Evolutionary conservation across 2,797 vertebrate species (phyloP).

Genomic region (Amblyraja radiata): DNA sequence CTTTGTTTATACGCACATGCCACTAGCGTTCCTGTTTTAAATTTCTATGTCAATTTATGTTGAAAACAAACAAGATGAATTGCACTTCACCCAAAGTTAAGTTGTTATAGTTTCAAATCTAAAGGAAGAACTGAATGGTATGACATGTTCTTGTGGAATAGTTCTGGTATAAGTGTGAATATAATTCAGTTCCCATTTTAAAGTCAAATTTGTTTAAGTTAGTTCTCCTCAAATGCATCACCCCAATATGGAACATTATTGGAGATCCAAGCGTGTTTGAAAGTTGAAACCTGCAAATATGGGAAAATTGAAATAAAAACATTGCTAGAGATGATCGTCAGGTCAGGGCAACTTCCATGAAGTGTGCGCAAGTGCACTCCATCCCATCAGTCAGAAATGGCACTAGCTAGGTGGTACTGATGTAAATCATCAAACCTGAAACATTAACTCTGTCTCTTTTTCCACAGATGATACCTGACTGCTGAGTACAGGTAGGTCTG

Average conservation of each 20-base stretch:
- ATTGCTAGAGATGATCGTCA: too few relatives aligned
- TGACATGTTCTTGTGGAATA: background rate
- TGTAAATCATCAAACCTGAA: too few relatives aligned
- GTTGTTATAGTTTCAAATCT: background rate
- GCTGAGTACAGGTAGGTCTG: too few relatives aligned
- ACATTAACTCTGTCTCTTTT: too few relatives aligned
- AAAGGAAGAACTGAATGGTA: background rate
- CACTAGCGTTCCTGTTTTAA: background rate
- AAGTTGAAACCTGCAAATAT: too few relatives aligned
- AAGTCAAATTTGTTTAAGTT: background rate
- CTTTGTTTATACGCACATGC: background rate
- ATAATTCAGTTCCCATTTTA: background rate
- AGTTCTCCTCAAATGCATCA: background rate
- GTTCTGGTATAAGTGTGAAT: background rate
- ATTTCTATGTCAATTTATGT: background rate
- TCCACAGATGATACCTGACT: too few relatives aligned
- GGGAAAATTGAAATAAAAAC: too few relatives aligned
- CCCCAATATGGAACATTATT: background rate
- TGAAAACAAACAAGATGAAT: background rate
- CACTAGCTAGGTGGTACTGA: too few relatives aligned
- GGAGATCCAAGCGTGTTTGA: background rate
- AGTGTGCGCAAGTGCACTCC: too few relatives aligned
- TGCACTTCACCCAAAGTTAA: background rate
- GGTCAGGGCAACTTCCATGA: too few relatives aligned
- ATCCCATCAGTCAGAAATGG: too few relatives aligned